phyloP scores from a whole-genome alignment of 2,113 vertebrate species.

The Mus pahari region DNA sequence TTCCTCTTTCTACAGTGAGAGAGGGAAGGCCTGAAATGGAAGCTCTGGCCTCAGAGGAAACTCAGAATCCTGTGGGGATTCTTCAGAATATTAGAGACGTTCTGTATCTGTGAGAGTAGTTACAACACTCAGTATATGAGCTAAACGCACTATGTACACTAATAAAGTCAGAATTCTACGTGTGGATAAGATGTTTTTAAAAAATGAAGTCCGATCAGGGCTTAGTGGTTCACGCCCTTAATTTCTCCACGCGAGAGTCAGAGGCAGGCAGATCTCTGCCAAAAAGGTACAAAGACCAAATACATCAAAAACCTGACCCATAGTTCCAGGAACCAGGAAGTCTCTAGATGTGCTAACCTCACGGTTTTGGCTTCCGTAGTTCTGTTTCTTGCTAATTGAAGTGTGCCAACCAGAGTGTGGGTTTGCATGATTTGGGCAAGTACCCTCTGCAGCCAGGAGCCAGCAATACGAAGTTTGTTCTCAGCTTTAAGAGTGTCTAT shows the following conservation, averaged over 20 bases:
- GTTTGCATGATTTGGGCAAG: neutral
- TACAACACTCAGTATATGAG: neutral
- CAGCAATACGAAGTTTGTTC: neutral
- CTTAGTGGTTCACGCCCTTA: neutral
- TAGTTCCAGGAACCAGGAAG: neutral
- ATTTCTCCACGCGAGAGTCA: neutral
- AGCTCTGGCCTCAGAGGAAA: neutral
- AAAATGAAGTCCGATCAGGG: neutral
- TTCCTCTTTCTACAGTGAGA: neutral
- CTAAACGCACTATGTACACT: neutral
- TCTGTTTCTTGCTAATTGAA: neutral
- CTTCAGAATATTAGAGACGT: neutral
- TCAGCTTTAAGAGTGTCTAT: neutral
- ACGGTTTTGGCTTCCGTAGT: neutral
- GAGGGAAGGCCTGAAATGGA: neutral
- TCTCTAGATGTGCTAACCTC: neutral
- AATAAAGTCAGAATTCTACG: neutral
- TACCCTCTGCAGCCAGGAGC: neutral
- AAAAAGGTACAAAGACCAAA: neutral
- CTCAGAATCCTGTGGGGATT: neutral
- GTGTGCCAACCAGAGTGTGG: neutral
- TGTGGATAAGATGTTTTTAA: neutral
- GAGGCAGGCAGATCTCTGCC: neutral
- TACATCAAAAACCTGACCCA: neutral
- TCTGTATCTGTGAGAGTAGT: neutral